Conservation (phyloP, 2,113 vertebrate genomes). For the Tachuris rubrigastra region DNA sequence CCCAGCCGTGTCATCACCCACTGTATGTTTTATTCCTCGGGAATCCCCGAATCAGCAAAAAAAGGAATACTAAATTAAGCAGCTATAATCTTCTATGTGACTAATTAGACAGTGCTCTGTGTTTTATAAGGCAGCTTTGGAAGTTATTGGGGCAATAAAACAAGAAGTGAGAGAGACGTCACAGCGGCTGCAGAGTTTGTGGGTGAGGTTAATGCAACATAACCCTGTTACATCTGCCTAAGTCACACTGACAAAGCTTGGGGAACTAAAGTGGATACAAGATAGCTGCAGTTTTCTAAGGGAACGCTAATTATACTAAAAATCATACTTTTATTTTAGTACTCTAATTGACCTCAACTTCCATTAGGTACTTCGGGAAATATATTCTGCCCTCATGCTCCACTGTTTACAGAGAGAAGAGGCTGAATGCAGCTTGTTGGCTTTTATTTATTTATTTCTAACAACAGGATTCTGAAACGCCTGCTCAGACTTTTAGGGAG, state of each 20-base stretch:
- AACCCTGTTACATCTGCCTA: background rate
- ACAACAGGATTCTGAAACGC: background rate
- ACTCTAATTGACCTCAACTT: conserved; percentile 55
- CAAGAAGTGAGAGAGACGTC: background rate
- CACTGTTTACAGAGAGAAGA: conserved; percentile 10
- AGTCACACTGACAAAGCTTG: background rate
- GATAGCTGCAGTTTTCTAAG: background rate
- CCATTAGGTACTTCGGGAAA: conserved; percentile 25
- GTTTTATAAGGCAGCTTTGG: background rate
- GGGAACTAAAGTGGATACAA: conserved; percentile 5
- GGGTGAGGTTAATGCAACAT: conserved; percentile 14
- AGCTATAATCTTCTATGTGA: background rate
- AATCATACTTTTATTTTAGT: conserved; percentile 36
- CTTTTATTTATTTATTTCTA: conserved; percentile 31
- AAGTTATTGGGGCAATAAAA: background rate
- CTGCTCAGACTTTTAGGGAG: conserved; percentile 15
- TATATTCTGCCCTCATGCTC: background rate
- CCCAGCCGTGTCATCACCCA: background rate
- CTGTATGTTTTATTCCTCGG: background rate
- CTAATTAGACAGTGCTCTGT: conserved; percentile 15
- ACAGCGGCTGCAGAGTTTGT: background rate
- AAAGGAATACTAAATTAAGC: background rate
- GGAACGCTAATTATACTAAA: conserved; percentile 42
- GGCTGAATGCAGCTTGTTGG: background rate
- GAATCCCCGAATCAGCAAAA: conserved; percentile 12